phyloP scores from a whole-genome alignment of 2,113 vertebrate species.

The zebrafish (Danio rerio) region GRCz12tu NC_133190.1:25414501-25415000 shows the following conservation, averaged over 20 bases:
- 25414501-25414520: no score
- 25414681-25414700: no score
- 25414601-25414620: no score
- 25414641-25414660: no score
- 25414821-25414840: background rate
- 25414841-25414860: background rate
- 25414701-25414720: no score
- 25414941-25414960: slow-evolving; percentile 39
- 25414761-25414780: background rate
- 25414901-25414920: slow-evolving; percentile 44
- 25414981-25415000: slow-evolving; percentile 55
- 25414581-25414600: no score
- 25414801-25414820: background rate
- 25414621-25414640: no score
- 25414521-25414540: no score
- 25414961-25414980: slow-evolving; percentile 50
- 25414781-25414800: background rate
- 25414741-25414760: background rate
- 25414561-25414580: no score
- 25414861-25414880: background rate
- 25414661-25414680: no score
- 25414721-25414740: no score
- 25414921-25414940: slow-evolving; percentile 51
- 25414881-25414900: slow-evolving; percentile 7
- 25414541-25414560: no score